phyloP scores from a whole-genome alignment of 1,140 invertebrate species.

The Maconellicoccus hirsutus region DNA sequence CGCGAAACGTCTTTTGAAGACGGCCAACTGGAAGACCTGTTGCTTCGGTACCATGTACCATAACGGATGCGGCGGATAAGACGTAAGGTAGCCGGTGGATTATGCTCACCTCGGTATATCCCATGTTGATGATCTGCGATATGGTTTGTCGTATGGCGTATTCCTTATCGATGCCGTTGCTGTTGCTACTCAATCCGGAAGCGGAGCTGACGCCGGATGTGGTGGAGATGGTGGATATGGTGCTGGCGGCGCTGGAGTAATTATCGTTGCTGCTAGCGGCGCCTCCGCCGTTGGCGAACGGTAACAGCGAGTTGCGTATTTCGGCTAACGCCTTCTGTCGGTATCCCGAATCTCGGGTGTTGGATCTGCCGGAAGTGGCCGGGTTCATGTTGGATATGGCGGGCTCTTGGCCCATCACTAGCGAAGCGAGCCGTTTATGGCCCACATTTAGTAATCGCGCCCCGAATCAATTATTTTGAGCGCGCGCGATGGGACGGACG shows the following conservation, averaged over 20 bases:
- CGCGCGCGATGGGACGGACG: background rate
- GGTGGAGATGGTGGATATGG: slow-evolving; percentile 52
- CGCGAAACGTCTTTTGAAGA: too few species aligned
- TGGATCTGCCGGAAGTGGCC: slow-evolving; percentile 49
- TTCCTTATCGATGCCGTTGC: slow-evolving; percentile 37
- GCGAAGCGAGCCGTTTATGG: slow-evolving; percentile 15
- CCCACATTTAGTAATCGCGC: slow-evolving; percentile 1
- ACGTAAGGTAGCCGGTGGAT: too few species aligned
- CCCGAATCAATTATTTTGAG: background rate
- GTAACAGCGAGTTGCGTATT: slow-evolving; percentile 71
- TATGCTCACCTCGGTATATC: slow-evolving; percentile 55
- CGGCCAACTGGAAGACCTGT: too few species aligned
- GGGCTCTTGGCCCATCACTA: slow-evolving; percentile 45
- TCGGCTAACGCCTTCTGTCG: slow-evolving; percentile 75
- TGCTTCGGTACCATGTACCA: too few species aligned
- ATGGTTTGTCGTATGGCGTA: slow-evolving; percentile 43
- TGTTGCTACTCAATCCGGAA: slow-evolving; percentile 48
- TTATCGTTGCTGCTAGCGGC: slow-evolving; percentile 39
- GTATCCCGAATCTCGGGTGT: slow-evolving; percentile 66
- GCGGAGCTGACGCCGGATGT: slow-evolving; percentile 52
- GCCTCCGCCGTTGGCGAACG: slow-evolving; percentile 61
- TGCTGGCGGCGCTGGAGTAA: slow-evolving; percentile 61
- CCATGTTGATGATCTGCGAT: slow-evolving; percentile 47
- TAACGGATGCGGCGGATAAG: too few species aligned
- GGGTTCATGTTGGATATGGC: slow-evolving; percentile 48